Conservation (phyloP, 2,797 vertebrate genomes). For the Tiaroga cobitis region DNA sequence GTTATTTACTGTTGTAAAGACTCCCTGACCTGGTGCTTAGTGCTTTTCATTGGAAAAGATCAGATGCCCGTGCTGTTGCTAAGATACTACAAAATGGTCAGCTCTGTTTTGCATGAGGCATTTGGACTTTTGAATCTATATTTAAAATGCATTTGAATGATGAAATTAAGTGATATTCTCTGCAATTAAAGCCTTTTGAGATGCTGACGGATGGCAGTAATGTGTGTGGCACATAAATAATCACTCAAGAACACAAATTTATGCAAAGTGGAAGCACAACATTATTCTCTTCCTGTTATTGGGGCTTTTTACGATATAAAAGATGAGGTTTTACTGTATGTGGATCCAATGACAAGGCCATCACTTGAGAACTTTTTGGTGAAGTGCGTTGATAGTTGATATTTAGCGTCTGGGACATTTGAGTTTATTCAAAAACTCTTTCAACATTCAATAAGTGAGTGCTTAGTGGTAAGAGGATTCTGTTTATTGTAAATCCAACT, state of each 20-base stretch:
- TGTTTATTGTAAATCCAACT: neutral
- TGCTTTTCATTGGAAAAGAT: conserved; percentile 29
- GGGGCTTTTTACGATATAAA: neutral
- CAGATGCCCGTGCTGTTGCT: conserved; percentile 36
- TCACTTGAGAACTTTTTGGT: conserved; percentile 8
- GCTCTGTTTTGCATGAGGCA: conserved; percentile 9
- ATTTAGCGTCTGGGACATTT: neutral
- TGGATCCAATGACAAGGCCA: neutral
- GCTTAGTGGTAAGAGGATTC: neutral
- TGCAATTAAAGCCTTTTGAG: conserved; percentile 10
- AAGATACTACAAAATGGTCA: conserved; percentile 46
- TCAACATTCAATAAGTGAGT: neutral
- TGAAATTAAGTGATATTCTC: neutral
- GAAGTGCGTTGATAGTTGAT: neutral
- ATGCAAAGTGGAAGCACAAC: conserved; percentile 20
- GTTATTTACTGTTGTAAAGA: conserved; percentile 26
- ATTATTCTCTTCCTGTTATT: neutral
- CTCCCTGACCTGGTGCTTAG: conserved; percentile 11
- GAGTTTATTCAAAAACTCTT: conserved; percentile 4
- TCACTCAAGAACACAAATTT: conserved; percentile 10
- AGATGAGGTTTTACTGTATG: neutral
- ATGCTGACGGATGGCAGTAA: neutral
- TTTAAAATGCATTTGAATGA: conserved; percentile 6
- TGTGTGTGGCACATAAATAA: neutral
- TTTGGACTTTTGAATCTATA: conserved; percentile 17